These are phyloP conservation scores for Thamnaconus septentrionalis DNA, from an alignment of 2,113 vertebrate species.

Conservation along the genomic window DNA sequence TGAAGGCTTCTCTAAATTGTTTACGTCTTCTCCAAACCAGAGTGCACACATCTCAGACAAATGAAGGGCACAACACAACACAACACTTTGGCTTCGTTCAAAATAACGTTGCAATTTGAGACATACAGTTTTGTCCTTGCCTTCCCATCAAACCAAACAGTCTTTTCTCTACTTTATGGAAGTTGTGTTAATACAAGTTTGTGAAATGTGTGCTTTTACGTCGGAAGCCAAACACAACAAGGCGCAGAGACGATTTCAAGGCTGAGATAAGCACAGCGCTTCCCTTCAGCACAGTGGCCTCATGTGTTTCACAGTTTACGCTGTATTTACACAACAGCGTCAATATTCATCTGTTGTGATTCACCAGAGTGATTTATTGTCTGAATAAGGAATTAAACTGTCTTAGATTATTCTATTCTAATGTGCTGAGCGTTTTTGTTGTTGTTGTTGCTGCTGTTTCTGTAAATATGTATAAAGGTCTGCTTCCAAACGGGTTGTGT, in stretches of 20 bases:
- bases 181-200: constrained; percentile 17
- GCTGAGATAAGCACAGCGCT: constrained; percentile 28
- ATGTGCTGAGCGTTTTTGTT: constrained; percentile 4
- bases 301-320: constrained; percentile 33
- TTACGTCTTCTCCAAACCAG: no score
- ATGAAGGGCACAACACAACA: no score
- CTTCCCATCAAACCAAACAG: constrained; percentile 5
- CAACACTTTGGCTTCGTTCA: no score
- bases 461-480: constrained; percentile 64
- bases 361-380: constrained; percentile 40
- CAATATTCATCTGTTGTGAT: constrained; percentile 31
- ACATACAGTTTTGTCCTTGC: not conserved
- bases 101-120: no score
- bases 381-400: constrained; percentile 35
- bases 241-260: constrained; percentile 25
- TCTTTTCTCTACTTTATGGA: not conserved
- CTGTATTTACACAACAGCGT: constrained; percentile 41
- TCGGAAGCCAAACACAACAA: constrained; percentile 9
- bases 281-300: constrained; percentile 20
- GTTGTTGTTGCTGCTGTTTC: constrained; percentile 3
- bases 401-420: constrained; percentile 28
- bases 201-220: constrained; percentile 28
- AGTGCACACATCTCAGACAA: no score
- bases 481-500: constrained; percentile 37
- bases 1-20: no score